These are phyloP conservation scores for Parambassis ranga DNA, from an alignment of 2,797 vertebrate species.

Conservation along the genomic window DNA sequence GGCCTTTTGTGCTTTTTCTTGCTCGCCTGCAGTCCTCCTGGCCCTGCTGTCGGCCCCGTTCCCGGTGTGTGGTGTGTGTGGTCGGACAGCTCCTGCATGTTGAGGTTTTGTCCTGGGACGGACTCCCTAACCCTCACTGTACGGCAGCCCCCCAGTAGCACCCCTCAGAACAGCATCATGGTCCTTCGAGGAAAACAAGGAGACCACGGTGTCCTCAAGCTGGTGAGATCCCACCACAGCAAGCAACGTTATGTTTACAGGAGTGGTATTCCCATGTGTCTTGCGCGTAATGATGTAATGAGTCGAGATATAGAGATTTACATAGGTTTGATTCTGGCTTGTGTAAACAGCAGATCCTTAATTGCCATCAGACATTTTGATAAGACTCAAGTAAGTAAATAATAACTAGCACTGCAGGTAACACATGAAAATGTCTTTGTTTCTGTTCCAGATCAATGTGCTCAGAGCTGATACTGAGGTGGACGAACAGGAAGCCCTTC, in stretches of 20 bases:
- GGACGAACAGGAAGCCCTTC: slow-evolving; percentile 12
- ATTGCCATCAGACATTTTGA: background rate
- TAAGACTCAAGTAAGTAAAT: background rate
- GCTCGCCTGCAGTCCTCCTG: slow-evolving; percentile 65
- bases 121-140: slow-evolving; percentile 78
- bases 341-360: background rate
- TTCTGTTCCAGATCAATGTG: slow-evolving; percentile 49
- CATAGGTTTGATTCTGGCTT: background rate
- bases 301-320: background rate
- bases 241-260: background rate
- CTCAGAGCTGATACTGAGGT: slow-evolving; percentile 16
- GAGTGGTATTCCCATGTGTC: background rate
- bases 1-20: no score
- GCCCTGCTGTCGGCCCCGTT: slow-evolving; percentile 42
- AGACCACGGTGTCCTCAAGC: slow-evolving; percentile 72
- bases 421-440: no score
- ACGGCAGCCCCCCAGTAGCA: slow-evolving; percentile 41
- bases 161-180: slow-evolving; percentile 73
- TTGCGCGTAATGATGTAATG: background rate
- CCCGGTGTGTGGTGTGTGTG: slow-evolving; percentile 77
- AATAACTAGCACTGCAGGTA: no score
- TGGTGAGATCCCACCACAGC: slow-evolving; percentile 68
- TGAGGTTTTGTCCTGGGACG: slow-evolving; percentile 77
- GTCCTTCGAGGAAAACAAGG: slow-evolving; percentile 81
- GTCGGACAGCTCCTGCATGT: slow-evolving; percentile 66